Percentiles rank a stretch among this genome's conserved stretches.
Evolutionary conservation across 1,140 invertebrate species (phyloP).

Genomic region (Drosophila leontia): DNA sequence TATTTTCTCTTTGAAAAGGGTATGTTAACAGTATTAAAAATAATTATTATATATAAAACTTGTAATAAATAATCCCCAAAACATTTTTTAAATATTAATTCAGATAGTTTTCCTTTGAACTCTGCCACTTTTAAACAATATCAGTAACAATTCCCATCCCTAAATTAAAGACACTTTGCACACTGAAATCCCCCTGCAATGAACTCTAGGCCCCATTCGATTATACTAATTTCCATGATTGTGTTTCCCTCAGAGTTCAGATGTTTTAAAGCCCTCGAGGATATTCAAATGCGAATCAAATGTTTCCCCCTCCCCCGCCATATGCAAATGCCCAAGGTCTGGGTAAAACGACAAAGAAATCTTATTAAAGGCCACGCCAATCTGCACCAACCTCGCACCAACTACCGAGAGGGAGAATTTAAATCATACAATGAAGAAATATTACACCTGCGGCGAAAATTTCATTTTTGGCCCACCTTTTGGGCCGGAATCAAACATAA

Average conservation of each 20-base stretch:
- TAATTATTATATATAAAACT: too few relatives aligned
- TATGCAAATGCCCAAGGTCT: conserved; percentile 55
- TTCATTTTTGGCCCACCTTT: conserved; percentile 40
- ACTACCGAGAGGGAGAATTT: conserved; percentile 55
- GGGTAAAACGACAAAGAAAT: conserved; percentile 70
- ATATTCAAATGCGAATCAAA: conserved; percentile 40
- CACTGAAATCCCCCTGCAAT: not conserved
- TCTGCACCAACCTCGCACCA: conserved; percentile 3
- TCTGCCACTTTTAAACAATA: not conserved
- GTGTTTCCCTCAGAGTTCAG: conserved; percentile 3
- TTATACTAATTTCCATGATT: conserved; percentile 11
- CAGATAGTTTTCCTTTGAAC: not conserved
- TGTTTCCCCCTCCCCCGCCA: conserved; percentile 19
- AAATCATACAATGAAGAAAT: conserved; percentile 73
- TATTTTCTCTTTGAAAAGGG: not conserved
- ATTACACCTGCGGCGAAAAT: conserved; percentile 77
- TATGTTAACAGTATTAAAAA: too few relatives aligned
- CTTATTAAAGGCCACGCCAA: conserved; percentile 60
- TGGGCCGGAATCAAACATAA: conserved; percentile 63
- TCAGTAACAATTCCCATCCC: not conserved
- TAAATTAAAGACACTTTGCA: not conserved
- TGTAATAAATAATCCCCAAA: too few relatives aligned
- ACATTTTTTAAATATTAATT: not conserved
- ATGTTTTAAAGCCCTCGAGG: conserved; percentile 19
- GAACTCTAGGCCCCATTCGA: conserved; percentile 1